phyloP scores from a whole-genome alignment of 2,888 invertebrate genomes.

The Cerastoderma edule region DNA sequence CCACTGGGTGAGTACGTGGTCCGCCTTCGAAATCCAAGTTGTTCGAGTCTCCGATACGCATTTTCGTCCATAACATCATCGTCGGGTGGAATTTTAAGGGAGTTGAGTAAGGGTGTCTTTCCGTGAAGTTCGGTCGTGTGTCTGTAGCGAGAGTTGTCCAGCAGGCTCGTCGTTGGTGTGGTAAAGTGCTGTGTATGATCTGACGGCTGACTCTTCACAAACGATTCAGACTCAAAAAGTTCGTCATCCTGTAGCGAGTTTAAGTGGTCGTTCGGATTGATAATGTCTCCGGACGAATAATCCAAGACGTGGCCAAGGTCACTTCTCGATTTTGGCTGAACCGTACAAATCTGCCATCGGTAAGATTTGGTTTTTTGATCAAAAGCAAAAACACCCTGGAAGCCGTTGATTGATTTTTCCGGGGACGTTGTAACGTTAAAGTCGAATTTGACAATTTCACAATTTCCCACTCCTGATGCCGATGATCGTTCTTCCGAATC shows the following conservation, averaged over 20 bases:
- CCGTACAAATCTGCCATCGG: slow-evolving; percentile 45
- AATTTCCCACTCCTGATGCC: slow-evolving; percentile 4
- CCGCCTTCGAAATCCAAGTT: slow-evolving; percentile 48
- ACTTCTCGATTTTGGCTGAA: slow-evolving; percentile 22
- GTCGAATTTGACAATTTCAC: slow-evolving; percentile 54
- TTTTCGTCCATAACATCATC: slow-evolving; percentile 29
- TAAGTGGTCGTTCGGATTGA: background rate
- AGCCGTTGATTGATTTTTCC: slow-evolving; percentile 28
- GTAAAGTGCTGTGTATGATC: slow-evolving; percentile 46
- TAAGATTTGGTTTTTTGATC: slow-evolving; percentile 47
- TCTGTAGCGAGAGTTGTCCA: slow-evolving; percentile 24
- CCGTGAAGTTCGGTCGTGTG: slow-evolving; percentile 22
- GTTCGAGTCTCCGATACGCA: slow-evolving; percentile 44
- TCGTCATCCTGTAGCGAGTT: background rate
- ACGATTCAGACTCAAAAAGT: slow-evolving; percentile 1
- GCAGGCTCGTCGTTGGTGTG: slow-evolving; percentile 34
- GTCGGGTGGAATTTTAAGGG: slow-evolving; percentile 1
- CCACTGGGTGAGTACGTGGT: slow-evolving; percentile 40
- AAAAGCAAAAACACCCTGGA: slow-evolving; percentile 52
- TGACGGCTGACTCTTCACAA: slow-evolving; percentile 27
- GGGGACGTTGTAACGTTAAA: slow-evolving; percentile 29
- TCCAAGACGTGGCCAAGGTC: background rate
- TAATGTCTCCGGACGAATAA: background rate
- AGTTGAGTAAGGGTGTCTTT: background rate
- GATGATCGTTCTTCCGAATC: background rate